These are phyloP conservation scores for Tenualosa ilisha DNA, from an alignment of 2,797 vertebrate genomes.

Conservation along the genomic window DNA sequence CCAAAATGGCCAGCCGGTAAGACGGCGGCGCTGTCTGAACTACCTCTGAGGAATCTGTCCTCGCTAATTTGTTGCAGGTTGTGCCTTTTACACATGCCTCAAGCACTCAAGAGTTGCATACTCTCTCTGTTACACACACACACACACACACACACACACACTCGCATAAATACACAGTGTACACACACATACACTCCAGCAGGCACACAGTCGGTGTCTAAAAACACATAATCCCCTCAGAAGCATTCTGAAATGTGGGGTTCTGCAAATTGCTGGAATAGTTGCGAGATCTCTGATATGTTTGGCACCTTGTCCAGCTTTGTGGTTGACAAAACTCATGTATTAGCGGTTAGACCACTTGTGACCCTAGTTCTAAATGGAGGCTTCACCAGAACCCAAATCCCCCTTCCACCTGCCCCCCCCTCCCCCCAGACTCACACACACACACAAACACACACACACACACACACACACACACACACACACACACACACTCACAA, in stretches of 20 bases:
- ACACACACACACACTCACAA: slow-evolving; percentile 6
- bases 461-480: slow-evolving; percentile 11
- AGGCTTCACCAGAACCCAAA: slow-evolving; percentile 37
- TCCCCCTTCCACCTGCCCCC: neutral
- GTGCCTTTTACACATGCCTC: slow-evolving; percentile 32
- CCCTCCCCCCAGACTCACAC: neutral
- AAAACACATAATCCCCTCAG: slow-evolving; percentile 52
- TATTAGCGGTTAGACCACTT: slow-evolving; percentile 49
- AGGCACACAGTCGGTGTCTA: slow-evolving; percentile 32
- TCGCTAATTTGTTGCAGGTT: slow-evolving; percentile 50
- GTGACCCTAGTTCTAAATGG: slow-evolving; percentile 58
- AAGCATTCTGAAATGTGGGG: slow-evolving; percentile 52
- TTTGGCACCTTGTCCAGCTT: slow-evolving; percentile 66
- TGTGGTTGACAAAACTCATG: slow-evolving; percentile 64
- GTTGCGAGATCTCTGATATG: slow-evolving; percentile 58
- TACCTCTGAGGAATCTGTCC: slow-evolving; percentile 54
- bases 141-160: slow-evolving; percentile 33
- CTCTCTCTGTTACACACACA: neutral
- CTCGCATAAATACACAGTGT: slow-evolving; percentile 13
- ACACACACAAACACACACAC: neutral
- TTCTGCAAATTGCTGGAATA: slow-evolving; percentile 58
- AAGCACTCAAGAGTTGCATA: neutral
- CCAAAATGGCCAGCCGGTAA: slow-evolving; percentile 29
- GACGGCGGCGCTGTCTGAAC: slow-evolving; percentile 11
- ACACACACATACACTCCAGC: slow-evolving; percentile 30